phyloP scores from a whole-genome alignment of 2,888 invertebrate species.

The Macrosoma leucophasiata region DNA sequence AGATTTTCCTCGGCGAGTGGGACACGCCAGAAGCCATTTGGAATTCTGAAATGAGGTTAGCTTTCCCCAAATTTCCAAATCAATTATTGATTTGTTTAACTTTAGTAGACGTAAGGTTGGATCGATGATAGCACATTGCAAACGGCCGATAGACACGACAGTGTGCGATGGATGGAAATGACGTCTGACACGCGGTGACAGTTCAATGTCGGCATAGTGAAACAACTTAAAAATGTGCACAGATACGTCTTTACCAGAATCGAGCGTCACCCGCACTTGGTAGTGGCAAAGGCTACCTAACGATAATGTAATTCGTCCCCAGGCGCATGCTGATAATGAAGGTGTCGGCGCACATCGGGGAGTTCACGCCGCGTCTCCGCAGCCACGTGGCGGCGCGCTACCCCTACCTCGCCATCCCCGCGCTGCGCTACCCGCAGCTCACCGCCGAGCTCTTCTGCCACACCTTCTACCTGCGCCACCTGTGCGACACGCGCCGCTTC shows the following conservation, averaged over 20 bases:
- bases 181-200: too few species aligned
- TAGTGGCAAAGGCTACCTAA: too few species aligned
- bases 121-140: too few species aligned
- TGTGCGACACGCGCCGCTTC: slow-evolving; percentile 92
- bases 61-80: too few species aligned
- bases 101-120: too few species aligned
- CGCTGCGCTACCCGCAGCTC: slow-evolving; percentile 94
- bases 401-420: slow-evolving; percentile 96
- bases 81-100: too few species aligned
- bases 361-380: slow-evolving; percentile 95
- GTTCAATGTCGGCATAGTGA: too few species aligned
- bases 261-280: too few species aligned
- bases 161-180: too few species aligned
- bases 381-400: slow-evolving; percentile 97
- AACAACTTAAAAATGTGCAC: too few species aligned
- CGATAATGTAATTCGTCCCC: slow-evolving; percentile 11
- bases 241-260: too few species aligned
- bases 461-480: slow-evolving; percentile 97
- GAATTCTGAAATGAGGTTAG: slow-evolving; percentile 97
- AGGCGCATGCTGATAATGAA: slow-evolving; percentile 96
- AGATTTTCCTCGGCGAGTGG: slow-evolving; percentile 97
- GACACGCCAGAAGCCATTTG: slow-evolving; percentile 99
- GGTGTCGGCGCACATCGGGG: slow-evolving; percentile 97
- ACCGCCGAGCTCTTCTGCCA: slow-evolving; percentile 98
- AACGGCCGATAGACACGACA: too few species aligned